Evolutionary conservation across 2,113 vertebrate species (phyloP), one percentile per base, ranked within the genome.

Genomic region (Brachyhypopomus gauderio): DNA sequence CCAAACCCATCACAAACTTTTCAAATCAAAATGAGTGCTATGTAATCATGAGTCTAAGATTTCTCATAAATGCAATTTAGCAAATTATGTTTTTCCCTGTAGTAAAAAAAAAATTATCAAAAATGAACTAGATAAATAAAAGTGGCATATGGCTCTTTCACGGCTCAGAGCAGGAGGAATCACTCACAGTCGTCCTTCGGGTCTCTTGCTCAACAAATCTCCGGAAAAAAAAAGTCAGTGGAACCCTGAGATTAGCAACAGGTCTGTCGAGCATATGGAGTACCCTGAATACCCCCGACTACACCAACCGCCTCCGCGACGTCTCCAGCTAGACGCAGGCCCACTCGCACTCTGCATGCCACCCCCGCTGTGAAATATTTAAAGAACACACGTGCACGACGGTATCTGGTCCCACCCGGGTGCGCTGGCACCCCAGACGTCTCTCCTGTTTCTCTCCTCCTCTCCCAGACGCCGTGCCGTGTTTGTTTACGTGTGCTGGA

Each of bases 201-300:
- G 45, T 7, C 45, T 1, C 58, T 41, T 1, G 14, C 27, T 5
- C 60, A 79, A n/a, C 56, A 30, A 25, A 25, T 58, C 14, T 72
- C n/a, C 22, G 7, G 38, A 19, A 66, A 11, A 25, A 27, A 41
- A 38, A 52, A 0, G 11, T 52, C 45, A 11, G 45, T 52, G 5
- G 17, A 7, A 0, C 25, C 41, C 0, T 20, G 66, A 71, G 70
- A 71, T 59, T 1, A 72, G 19, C 78, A 79, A 62, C 77, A 71
- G 77, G 66, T 52, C 69, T 79, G 55, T 0, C 11, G 45, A 79
- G 56, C 77, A 79, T 63, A 79, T 62, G 69, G 69, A n/a, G 1
- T 72, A 56, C 67, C 56, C 22, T 0, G 12, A 59, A 67, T 36
- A 79, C n/a, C 77, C 11, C 55, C 52, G 41, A 52, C 30, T 71